These are phyloP conservation scores for Champsocephalus gunnari DNA, from an alignment of 2,797 vertebrate genomes.

Conservation along the genomic window DNA sequence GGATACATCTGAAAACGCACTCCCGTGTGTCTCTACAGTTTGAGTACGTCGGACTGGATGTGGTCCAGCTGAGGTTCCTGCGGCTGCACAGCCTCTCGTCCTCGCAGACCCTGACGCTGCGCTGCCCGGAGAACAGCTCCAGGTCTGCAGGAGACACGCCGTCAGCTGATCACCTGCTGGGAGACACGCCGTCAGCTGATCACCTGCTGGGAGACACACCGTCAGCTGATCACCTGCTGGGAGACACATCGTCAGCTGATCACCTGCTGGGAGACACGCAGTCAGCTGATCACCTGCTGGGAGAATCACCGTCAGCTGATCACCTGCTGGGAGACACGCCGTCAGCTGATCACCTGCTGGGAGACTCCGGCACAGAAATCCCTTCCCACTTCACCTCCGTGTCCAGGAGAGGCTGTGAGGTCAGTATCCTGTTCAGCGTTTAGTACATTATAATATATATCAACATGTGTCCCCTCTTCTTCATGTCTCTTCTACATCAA, in stretches of 20 bases:
- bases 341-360: too few relatives aligned
- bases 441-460: too few relatives aligned
- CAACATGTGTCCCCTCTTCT: too few relatives aligned
- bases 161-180: too few relatives aligned
- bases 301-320: too few relatives aligned
- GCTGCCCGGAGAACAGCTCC: conserved; percentile 49
- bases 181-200: too few relatives aligned
- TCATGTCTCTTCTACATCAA: too few relatives aligned
- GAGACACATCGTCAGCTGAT: too few relatives aligned
- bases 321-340: too few relatives aligned
- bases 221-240: too few relatives aligned
- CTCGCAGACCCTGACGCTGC: conserved; percentile 78
- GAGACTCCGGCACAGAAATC: conserved; percentile 68
- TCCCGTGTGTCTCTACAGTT: conserved; percentile 65
- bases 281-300: too few relatives aligned
- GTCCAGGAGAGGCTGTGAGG: conserved; percentile 68
- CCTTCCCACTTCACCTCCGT: conserved; percentile 54
- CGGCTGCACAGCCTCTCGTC: conserved; percentile 80
- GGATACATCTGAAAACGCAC: not conserved
- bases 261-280: not conserved
- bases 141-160: not conserved
- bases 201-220: too few relatives aligned
- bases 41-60: conserved; percentile 73
- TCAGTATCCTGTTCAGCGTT: conserved; percentile 35
- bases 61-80: conserved; percentile 85